These are phyloP conservation scores for Centropristis striata DNA, from an alignment of 2,113 vertebrate genomes.

Conservation along the genomic window DNA sequence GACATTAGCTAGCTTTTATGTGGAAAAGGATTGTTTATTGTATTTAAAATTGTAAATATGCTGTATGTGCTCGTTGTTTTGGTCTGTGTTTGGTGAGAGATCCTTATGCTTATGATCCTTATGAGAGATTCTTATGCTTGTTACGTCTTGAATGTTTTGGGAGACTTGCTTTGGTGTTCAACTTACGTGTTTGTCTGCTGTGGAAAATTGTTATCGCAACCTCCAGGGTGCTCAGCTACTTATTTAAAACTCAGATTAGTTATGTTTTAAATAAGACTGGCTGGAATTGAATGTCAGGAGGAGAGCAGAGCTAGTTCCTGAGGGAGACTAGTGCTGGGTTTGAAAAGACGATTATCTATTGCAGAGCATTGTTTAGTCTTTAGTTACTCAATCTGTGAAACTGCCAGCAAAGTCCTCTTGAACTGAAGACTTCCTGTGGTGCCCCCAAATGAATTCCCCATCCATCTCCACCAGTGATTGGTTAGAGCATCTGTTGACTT, in stretches of 20 bases:
- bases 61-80: constrained; percentile 42
- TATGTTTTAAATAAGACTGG: constrained; percentile 3
- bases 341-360: not conserved
- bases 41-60: constrained; percentile 73
- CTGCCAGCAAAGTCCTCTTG: not conserved
- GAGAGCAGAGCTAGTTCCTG: constrained; percentile 3
- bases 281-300: constrained; percentile 13
- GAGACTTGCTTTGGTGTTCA: constrained; percentile 37
- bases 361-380: not conserved
- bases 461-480: constrained; percentile 27
- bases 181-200: constrained; percentile 20
- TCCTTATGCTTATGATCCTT: too few species aligned
- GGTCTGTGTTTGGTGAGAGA: constrained; percentile 41
- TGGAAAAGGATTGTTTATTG: constrained; percentile 34
- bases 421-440: constrained; percentile 1
- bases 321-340: not conserved
- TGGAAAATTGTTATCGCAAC: constrained; percentile 6
- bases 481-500: constrained; percentile 21
- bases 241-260: constrained; percentile 34
- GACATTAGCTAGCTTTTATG: constrained; percentile 29
- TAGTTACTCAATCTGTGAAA: constrained; percentile 1
- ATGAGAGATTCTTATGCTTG: constrained; percentile 25
- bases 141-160: constrained; percentile 54
- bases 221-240: constrained; percentile 22
- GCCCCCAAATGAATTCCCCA: constrained; percentile 26